Evolutionary conservation across 2,797 vertebrate genomes (phyloP).

Genomic region (Euphonia xanthogaster): DNA sequence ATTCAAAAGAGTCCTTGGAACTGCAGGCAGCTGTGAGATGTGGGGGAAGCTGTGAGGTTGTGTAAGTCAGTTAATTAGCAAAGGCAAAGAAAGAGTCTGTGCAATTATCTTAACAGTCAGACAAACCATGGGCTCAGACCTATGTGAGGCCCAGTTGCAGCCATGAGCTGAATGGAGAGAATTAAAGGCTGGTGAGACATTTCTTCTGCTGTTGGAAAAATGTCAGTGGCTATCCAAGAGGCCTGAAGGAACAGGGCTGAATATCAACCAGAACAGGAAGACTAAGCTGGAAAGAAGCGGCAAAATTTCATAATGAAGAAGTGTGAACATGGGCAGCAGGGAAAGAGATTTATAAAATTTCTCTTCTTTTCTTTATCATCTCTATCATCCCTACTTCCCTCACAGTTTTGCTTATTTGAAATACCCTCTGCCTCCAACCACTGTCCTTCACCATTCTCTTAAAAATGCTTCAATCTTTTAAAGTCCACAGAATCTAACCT

Average conservation of each 20-base stretch:
- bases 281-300: not conserved
- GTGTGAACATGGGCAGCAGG: not conserved
- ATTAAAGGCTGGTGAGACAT: not conserved
- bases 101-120: not conserved
- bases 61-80: not conserved
- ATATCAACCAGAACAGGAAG: not conserved
- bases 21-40: not conserved
- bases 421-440: not conserved
- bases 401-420: not conserved
- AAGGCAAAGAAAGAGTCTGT: not conserved
- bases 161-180: not conserved
- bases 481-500: not conserved
- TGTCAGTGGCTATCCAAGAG: rapidly evolving
- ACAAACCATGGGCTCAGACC: not conserved
- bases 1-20: not conserved
- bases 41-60: not conserved
- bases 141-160: not conserved
- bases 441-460: not conserved
- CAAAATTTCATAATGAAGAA: not conserved
- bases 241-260: not conserved
- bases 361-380: not conserved
- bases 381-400: not conserved
- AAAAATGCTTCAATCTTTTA: not conserved
- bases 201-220: not conserved
- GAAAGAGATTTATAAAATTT: not conserved